Conservation (phyloP, 2,888 invertebrate species). For the Boloria euphrosyne region DNA sequence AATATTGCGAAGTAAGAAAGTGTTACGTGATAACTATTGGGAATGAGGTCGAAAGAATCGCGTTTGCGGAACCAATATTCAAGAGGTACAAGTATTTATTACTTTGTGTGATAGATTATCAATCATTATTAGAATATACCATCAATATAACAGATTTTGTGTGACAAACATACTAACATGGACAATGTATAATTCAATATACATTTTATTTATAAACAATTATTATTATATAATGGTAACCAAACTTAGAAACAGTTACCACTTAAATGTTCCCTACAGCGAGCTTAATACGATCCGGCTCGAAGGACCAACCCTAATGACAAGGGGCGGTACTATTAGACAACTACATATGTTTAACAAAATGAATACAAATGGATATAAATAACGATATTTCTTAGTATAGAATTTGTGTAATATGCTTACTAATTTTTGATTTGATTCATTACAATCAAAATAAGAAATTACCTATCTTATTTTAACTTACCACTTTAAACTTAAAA, state of each 20-base stretch:
- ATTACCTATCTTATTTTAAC: slow-evolving; percentile 1
- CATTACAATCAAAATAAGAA: no score
- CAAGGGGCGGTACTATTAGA: slow-evolving; percentile 47
- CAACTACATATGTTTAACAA: slow-evolving; percentile 52
- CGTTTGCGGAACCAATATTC: slow-evolving; percentile 16
- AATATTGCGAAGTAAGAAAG: slow-evolving; percentile 54
- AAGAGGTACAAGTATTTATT: slow-evolving; percentile 8
- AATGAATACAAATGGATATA: slow-evolving; percentile 43
- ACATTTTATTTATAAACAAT: not conserved
- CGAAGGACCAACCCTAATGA: slow-evolving; percentile 27
- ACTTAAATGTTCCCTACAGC: slow-evolving; percentile 12
- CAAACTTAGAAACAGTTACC: slow-evolving; percentile 4
- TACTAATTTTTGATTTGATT: no score
- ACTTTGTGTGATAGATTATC: slow-evolving; percentile 10
- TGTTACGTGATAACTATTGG: slow-evolving; percentile 48
- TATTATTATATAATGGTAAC: not conserved
- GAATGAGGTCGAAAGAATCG: slow-evolving; percentile 33
- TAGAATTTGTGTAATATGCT: slow-evolving; percentile 14
- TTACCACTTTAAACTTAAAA: no score
- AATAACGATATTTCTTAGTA: slow-evolving; percentile 19
- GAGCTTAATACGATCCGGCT: slow-evolving; percentile 11
- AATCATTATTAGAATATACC: not conserved
- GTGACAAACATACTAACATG: not conserved
- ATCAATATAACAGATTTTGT: not conserved
- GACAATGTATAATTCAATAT: not conserved